phyloP scores from a whole-genome alignment of 1,140 invertebrate genomes.

The Sipha flava region DNA sequence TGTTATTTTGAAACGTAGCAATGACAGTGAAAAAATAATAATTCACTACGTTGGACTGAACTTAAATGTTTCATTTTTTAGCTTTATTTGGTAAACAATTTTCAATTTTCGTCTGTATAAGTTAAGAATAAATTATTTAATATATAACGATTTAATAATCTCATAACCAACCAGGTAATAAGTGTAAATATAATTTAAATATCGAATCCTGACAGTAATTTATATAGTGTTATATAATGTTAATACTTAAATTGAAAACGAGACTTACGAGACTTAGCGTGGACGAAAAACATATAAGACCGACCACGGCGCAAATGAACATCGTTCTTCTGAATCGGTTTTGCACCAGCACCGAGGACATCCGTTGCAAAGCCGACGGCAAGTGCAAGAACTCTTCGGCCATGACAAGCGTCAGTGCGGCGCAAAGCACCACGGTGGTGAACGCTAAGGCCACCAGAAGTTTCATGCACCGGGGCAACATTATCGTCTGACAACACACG shows the following conservation, averaged over 20 bases:
- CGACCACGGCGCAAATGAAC: slow-evolving; percentile 70
- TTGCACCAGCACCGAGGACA: slow-evolving; percentile 63
- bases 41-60: too few relatives aligned
- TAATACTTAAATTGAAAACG: background rate
- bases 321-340: slow-evolving; percentile 60
- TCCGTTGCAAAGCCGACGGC: slow-evolving; percentile 54
- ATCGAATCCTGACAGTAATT: too few relatives aligned
- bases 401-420: slow-evolving; percentile 69
- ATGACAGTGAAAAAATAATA: too few relatives aligned
- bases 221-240: too few relatives aligned
- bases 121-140: too few relatives aligned
- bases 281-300: slow-evolving; percentile 55
- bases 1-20: too few relatives aligned
- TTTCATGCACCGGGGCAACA: slow-evolving; percentile 58
- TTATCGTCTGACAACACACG: slow-evolving; percentile 65
- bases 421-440: slow-evolving; percentile 58
- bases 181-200: too few relatives aligned
- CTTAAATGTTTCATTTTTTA: too few relatives aligned
- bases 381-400: slow-evolving; percentile 70
- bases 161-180: too few relatives aligned
- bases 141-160: too few relatives aligned
- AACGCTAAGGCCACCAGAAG: slow-evolving; percentile 45
- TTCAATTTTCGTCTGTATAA: too few relatives aligned
- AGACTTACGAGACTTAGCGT: slow-evolving; percentile 44
- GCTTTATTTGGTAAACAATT: too few relatives aligned